Conservation (phyloP, 2,888 invertebrate genomes). For the Drosophila seclusa region DNA sequence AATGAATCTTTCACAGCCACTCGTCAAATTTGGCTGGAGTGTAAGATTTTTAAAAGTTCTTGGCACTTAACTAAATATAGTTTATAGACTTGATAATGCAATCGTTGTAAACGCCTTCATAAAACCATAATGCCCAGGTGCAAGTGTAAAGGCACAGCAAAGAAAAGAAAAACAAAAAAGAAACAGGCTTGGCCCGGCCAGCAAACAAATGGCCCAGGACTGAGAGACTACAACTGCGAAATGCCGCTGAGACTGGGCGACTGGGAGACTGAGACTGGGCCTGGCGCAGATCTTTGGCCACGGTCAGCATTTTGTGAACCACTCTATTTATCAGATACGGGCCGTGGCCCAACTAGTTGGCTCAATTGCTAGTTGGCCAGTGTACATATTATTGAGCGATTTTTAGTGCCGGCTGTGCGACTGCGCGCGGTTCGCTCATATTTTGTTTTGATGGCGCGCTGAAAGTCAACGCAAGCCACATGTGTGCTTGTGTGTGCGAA, state of each 20-base stretch:
- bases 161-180: conserved; percentile 50
- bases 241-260: conserved; percentile 17
- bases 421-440: conserved; percentile 68
- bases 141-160: conserved; percentile 34
- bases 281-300: conserved; percentile 50
- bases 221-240: conserved; percentile 29
- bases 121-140: conserved; percentile 34
- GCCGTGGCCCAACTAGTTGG: conserved; percentile 74
- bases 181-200: conserved; percentile 76
- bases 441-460: conserved; percentile 82
- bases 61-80: conserved; percentile 7
- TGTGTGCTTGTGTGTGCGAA: conserved; percentile 16
- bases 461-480: conserved; percentile 65
- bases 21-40: background rate
- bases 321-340: conserved; percentile 81
- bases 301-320: conserved; percentile 82
- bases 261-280: conserved; percentile 17
- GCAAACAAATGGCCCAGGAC: conserved; percentile 77
- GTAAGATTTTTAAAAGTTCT: background rate
- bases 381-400: conserved; percentile 81
- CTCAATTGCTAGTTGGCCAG: conserved; percentile 78
- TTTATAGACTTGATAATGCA: conserved; percentile 37
- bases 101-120: conserved; percentile 29
- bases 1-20: background rate
- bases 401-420: conserved; percentile 68